Conservation (phyloP, 2,888 invertebrate species). For the Spisula solida region DNA sequence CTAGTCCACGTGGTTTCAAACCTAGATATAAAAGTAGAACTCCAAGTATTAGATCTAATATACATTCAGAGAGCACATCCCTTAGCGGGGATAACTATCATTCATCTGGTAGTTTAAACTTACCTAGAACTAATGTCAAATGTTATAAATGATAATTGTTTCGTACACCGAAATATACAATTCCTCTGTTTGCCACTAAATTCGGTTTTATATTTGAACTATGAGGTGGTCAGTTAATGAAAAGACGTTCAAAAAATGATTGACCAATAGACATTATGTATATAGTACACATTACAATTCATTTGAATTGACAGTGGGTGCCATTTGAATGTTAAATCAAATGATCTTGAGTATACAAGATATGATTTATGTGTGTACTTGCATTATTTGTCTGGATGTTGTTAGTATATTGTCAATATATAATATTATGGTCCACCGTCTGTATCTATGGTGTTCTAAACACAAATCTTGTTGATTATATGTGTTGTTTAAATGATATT, state of each 20-base stretch:
- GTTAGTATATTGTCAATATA: not conserved
- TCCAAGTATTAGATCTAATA: slow-evolving; percentile 63
- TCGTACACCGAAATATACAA: too few species aligned
- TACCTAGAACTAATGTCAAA: slow-evolving; percentile 51
- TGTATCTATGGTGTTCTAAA: slow-evolving; percentile 26
- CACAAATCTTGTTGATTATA: slow-evolving; percentile 22
- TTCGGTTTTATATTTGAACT: too few species aligned
- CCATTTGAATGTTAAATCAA: not conserved
- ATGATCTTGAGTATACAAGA: not conserved
- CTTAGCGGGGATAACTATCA: slow-evolving; percentile 60
- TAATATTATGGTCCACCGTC: slow-evolving; percentile 20
- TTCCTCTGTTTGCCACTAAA: too few species aligned
- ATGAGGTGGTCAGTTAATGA: too few species aligned
- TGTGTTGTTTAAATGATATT: slow-evolving; percentile 26
- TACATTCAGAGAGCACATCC: slow-evolving; percentile 66
- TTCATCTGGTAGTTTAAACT: slow-evolving; percentile 45
- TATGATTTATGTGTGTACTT: not conserved
- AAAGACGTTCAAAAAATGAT: too few species aligned
- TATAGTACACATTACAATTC: slow-evolving; percentile 63
- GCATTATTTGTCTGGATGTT: not conserved
- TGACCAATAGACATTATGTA: too few species aligned
- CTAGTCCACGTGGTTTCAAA: slow-evolving; percentile 51
- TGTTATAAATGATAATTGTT: slow-evolving; percentile 48
- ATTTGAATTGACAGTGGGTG: not conserved
- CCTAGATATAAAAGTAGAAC: slow-evolving; percentile 55